Conservation (phyloP, 2,888 invertebrate species). For the Caenorhabditis sp. region DNA sequence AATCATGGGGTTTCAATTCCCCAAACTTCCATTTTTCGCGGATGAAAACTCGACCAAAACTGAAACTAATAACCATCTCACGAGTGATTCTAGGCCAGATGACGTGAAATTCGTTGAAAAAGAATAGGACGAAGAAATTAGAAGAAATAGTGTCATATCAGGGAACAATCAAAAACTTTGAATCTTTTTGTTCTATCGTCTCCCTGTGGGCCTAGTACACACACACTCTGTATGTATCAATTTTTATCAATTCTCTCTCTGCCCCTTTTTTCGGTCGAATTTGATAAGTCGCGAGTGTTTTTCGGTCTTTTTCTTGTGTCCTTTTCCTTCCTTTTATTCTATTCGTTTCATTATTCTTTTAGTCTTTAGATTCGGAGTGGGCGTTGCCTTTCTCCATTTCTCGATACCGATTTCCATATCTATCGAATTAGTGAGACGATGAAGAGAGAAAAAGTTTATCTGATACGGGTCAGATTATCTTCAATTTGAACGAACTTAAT, state of each 20-base stretch:
- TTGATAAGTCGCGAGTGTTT: conserved; percentile 8
- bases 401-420: conserved; percentile 10
- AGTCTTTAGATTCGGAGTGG: conserved; percentile 31
- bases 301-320: conserved; percentile 41
- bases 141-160: too few relatives aligned
- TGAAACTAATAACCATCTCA: not conserved
- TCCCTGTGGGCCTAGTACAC: not conserved
- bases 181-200: conserved; percentile 9
- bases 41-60: not conserved
- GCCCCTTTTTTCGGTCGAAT: not conserved
- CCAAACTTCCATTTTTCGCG: not conserved
- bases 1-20: too few relatives aligned
- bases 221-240: conserved; percentile 12
- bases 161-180: conserved; percentile 16
- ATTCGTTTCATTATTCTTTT: not conserved
- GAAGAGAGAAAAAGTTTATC: too few relatives aligned
- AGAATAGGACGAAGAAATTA: not conserved
- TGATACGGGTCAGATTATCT: too few relatives aligned
- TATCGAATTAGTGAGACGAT: conserved; percentile 10
- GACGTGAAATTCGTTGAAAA: conserved; percentile 32
- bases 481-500: not conserved
- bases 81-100: conserved; percentile 38
- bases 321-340: too few relatives aligned
- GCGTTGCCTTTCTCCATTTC: conserved; percentile 17
- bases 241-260: conserved; percentile 21